Base-by-base conservation (phyloP, 2,797 vertebrate species). In the Mastacembelus armatus region DNA sequence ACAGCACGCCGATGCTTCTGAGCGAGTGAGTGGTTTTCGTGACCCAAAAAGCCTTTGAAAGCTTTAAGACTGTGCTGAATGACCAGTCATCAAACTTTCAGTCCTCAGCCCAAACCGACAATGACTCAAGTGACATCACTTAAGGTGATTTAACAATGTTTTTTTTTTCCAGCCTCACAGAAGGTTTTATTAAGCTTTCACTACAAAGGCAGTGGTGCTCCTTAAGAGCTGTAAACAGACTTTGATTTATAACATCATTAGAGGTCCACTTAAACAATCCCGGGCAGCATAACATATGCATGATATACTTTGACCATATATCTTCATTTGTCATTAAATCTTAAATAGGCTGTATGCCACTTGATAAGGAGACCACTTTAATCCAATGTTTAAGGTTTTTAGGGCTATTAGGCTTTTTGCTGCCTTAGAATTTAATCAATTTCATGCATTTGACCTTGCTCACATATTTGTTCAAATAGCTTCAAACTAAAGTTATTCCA, bases 1-100 rank as follows among this genome's bases (percentile, higher is more conserved):
- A 42, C 54, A 51, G 72, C 73, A 22, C 56, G 33, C 56, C 54
- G 74, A 82, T 74, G 62, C 22, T 35, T 69, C 47, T 50, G 18
- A 48, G 66, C 67, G 36, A 27, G 58, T 42, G 56, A 74, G 65
- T 72, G 73, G 59, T 62, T 85, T 71, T 60, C 62, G 7, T 77
- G 80, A 80, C 81, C 84, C 60, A 69, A 82, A 89, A 88, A 86
- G 73, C 52, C 48, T 7, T 26, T 74, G 63, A 80, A 78, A 84
- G 78, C 55, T 64, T 57, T 38, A 24, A 45, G 62, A 80, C 45
- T 47, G n/a, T n/a, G n/a, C n/a, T n/a, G n/a, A n/a, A n/a, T n/a
- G n/a, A n/a, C n/a, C n/a, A n/a, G n/a, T n/a, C n/a, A n/a, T 19
- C 2, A 7, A 36, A 7, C 15, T 19, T 50, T 19, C 18, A 27